Conservation (phyloP, 1,140 invertebrate genomes). For the Cherax quadricarinatus region DNA sequence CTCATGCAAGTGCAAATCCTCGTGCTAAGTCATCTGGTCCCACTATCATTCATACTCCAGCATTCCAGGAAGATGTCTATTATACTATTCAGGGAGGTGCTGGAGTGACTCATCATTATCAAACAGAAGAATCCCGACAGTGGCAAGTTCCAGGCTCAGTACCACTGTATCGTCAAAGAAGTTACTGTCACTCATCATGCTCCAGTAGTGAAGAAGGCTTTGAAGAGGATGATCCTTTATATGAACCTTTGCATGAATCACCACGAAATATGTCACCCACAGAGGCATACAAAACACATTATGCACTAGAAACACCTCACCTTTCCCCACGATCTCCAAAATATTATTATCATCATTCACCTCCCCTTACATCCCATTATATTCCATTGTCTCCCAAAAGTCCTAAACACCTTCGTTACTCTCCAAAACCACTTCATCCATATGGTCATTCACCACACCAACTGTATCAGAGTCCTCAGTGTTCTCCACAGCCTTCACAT, state of each 20-base stretch:
- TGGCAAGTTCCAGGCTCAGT: slow-evolving; percentile 15
- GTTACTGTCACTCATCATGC: slow-evolving; percentile 14
- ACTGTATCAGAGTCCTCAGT: slow-evolving; percentile 27
- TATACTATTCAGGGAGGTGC: slow-evolving; percentile 64
- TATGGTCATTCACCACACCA: slow-evolving; percentile 25
- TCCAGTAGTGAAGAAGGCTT: slow-evolving; percentile 56
- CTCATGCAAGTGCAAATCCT: neutral
- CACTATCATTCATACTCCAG: slow-evolving; percentile 33
- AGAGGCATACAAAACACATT: slow-evolving; percentile 46
- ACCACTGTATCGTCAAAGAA: neutral
- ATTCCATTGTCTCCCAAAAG: slow-evolving; percentile 43
- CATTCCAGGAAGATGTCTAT: slow-evolving; percentile 65
- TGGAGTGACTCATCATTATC: slow-evolving; percentile 62
- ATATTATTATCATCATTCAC: slow-evolving; percentile 9
- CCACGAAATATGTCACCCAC: slow-evolving; percentile 24
- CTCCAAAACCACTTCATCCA: slow-evolving; percentile 11
- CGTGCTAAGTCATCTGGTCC: slow-evolving; percentile 10
- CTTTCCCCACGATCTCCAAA: slow-evolving; percentile 44
- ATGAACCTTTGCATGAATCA: slow-evolving; percentile 53
- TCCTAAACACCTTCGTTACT: slow-evolving; percentile 28
- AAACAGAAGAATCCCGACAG: slow-evolving; percentile 32
- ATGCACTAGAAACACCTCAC: slow-evolving; percentile 16
- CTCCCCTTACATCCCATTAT: slow-evolving; percentile 28
- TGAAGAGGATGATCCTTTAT: slow-evolving; percentile 46
- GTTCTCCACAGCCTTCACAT: slow-evolving; percentile 26